A percentile compares a stretch with the other conserved stretches of the same genome.
Conservation (phyloP, 2,888 invertebrate species). For the Xanthia togata region DNA sequence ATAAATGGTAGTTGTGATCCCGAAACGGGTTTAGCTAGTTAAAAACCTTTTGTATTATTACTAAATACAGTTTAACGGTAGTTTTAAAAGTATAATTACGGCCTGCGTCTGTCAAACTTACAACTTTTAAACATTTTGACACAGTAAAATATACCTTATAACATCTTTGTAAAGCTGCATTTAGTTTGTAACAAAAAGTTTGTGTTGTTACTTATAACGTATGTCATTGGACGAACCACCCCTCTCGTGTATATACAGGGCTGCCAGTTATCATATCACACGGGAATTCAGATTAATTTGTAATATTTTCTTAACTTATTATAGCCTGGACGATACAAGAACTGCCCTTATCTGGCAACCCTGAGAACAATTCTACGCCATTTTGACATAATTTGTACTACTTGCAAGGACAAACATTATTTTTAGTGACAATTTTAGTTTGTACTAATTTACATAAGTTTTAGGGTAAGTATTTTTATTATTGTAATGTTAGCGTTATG, state of each 20-base stretch:
- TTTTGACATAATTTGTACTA: neutral
- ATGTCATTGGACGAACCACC: neutral
- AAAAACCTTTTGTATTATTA: conserved; percentile 1
- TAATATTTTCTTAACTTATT: no score
- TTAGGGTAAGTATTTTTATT: conserved; percentile 78
- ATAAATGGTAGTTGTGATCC: conserved; percentile 1
- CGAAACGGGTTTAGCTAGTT: neutral
- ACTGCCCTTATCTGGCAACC: conserved; percentile 4
- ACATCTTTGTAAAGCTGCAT: neutral
- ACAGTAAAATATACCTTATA: no score
- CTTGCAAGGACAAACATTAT: conserved; percentile 38
- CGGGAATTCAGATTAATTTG: no score
- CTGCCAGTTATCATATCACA: no score
- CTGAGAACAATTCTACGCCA: conserved; percentile 8
- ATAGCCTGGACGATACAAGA: no score
- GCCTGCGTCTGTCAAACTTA: no score
- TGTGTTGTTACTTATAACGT: neutral
- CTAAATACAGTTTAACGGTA: no score
- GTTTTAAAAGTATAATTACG: no score
- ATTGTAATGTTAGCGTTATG: conserved; percentile 30
- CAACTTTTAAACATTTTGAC: no score
- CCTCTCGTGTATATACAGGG: no score
- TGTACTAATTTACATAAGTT: conserved; percentile 78
- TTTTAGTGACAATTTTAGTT: conserved; percentile 63
- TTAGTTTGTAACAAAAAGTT: neutral